Conservation (phyloP, 2,113 vertebrate species). For the Aptenodytes patagonicus region DNA sequence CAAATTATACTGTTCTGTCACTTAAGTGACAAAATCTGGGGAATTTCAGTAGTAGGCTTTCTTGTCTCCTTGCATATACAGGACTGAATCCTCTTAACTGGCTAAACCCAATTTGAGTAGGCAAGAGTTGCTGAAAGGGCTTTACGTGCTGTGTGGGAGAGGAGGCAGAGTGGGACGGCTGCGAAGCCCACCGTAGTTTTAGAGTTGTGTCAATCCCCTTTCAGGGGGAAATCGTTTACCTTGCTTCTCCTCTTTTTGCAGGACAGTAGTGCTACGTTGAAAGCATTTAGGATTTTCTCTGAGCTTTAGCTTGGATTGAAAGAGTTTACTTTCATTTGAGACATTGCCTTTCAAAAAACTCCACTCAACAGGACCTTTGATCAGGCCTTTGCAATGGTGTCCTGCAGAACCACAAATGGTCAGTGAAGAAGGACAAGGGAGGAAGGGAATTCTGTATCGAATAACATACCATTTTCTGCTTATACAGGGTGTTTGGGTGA, state of each 20-base stretch:
- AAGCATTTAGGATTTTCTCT: not conserved
- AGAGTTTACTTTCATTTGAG: not conserved
- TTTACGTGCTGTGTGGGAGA: fast-evolving
- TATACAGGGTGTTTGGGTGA: not conserved
- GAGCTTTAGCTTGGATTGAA: not conserved
- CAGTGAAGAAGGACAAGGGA: not conserved
- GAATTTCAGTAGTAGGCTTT: not conserved
- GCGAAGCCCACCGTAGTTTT: not conserved
- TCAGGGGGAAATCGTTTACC: not conserved
- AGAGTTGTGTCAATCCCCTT: not conserved
- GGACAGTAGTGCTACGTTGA: not conserved
- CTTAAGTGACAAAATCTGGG: not conserved
- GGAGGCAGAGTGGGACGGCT: not conserved
- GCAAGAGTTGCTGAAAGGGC: not conserved
- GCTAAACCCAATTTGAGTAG: not conserved
- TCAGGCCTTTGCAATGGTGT: not conserved
- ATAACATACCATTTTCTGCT: not conserved
- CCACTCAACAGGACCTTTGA: not conserved
- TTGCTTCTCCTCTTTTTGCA: not conserved
- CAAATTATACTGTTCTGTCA: not conserved
- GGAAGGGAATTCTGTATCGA: not conserved
- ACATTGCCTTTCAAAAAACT: not conserved
- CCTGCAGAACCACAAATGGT: not conserved
- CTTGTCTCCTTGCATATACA: not conserved
- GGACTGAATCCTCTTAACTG: not conserved